Evolutionary conservation across 2,113 vertebrate species (phyloP).

Genomic region (Lepidiolamprologus cunningtoni): DNA sequence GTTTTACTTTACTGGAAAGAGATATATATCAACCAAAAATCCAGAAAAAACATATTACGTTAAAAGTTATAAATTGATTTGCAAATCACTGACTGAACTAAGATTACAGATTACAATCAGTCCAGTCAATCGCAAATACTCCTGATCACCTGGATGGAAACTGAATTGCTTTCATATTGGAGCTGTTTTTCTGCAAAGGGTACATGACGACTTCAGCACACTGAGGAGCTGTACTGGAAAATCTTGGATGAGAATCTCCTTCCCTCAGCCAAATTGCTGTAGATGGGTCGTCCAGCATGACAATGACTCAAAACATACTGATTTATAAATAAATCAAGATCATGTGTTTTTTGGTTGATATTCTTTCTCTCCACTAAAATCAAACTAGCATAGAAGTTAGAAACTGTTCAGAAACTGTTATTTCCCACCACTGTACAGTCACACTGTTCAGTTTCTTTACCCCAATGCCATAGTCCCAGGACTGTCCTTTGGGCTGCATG

Average conservation of each 20-base stretch:
- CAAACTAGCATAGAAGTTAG: neutral
- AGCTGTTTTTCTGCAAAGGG: neutral
- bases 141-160: neutral
- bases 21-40: neutral
- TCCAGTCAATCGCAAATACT: neutral
- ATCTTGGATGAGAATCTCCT: neutral
- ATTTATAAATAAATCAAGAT: neutral
- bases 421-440: neutral
- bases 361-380: neutral
- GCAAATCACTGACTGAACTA: neutral
- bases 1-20: neutral
- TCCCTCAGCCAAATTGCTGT: neutral
- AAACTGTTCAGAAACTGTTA: neutral
- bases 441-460: constrained; percentile 46
- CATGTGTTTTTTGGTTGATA: neutral
- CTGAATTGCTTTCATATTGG: neutral
- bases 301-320: neutral
- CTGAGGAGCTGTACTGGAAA: neutral
- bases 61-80: neutral
- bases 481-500: constrained; percentile 79
- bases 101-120: neutral
- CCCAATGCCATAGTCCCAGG: constrained; percentile 97
- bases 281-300: neutral
- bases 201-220: neutral
- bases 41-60: neutral